Conservation (phyloP, 30 jellyfish, hydroid and myxozoan species). For the Turritopsis dohrnii region DNA sequence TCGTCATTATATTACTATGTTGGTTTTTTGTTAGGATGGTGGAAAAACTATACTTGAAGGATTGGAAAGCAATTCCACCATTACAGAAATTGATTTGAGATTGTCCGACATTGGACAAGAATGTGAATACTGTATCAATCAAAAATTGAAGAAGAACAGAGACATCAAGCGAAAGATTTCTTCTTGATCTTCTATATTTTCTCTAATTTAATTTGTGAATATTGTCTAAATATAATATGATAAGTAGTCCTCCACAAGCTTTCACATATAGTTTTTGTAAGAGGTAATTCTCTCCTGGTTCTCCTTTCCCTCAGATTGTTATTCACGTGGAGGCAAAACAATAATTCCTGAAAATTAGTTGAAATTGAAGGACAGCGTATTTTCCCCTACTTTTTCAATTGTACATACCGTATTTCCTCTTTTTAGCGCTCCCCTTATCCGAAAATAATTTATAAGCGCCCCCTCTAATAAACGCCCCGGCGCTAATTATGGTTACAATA, state of each 20-base stretch:
- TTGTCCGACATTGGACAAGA: conserved; percentile 84
- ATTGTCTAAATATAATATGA: neutral
- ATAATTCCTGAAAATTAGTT: too few species aligned
- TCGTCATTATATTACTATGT: too few species aligned
- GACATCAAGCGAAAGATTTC: conserved; percentile 24
- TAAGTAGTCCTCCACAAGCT: neutral
- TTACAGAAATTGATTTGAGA: conserved; percentile 67
- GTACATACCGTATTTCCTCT: too few species aligned
- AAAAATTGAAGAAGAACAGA: conserved; percentile 51
- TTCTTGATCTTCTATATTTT: neutral
- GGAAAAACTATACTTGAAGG: conserved; percentile 92
- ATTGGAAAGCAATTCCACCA: conserved; percentile 66
- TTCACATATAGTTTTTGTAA: neutral
- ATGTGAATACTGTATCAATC: conserved; percentile 75
- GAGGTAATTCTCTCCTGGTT: neutral
- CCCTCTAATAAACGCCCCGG: too few species aligned
- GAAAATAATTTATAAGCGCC: too few species aligned
- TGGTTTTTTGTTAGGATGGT: conserved; percentile 55
- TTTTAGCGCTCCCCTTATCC: too few species aligned
- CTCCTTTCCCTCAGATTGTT: too few species aligned
- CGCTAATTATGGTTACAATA: too few species aligned
- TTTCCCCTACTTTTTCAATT: too few species aligned
- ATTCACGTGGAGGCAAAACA: too few species aligned
- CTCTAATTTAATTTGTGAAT: neutral
- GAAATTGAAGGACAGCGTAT: too few species aligned